phyloP scores from a whole-genome alignment of 2,888 invertebrate genomes.

The Plagodis pulveraria region DNA sequence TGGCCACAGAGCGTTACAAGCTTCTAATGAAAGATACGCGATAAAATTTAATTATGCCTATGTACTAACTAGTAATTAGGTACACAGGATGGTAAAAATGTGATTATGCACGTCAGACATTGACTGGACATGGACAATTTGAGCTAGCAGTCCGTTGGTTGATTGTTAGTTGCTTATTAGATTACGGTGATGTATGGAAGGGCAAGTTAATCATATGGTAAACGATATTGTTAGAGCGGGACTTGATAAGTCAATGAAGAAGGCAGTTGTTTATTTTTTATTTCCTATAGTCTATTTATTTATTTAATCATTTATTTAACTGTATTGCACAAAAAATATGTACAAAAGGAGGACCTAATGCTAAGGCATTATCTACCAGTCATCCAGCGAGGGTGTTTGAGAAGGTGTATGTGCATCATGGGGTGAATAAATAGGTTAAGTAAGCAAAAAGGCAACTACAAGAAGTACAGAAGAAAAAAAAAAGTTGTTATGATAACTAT shows the following conservation, averaged over 20 bases:
- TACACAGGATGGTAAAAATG: constrained; percentile 46
- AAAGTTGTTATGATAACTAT: too few relatives aligned
- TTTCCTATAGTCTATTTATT: too few relatives aligned
- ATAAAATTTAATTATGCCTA: constrained; percentile 73
- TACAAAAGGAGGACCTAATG: too few relatives aligned
- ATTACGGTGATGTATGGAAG: constrained; percentile 36
- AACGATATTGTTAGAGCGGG: constrained; percentile 24
- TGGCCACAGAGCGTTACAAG: constrained; percentile 58
- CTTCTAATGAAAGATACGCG: constrained; percentile 70
- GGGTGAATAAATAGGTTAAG: too few relatives aligned
- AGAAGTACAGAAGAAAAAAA: too few relatives aligned
- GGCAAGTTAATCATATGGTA: constrained; percentile 16
- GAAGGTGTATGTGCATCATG: too few relatives aligned
- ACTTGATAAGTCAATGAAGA: not conserved
- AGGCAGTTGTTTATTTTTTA: not conserved
- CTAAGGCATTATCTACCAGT: too few relatives aligned
- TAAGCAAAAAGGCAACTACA: too few relatives aligned
- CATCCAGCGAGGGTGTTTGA: too few relatives aligned
- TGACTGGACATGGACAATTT: constrained; percentile 66
- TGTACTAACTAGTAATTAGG: constrained; percentile 54
- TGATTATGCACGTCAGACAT: constrained; percentile 52
- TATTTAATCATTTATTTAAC: too few relatives aligned
- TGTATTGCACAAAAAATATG: too few relatives aligned
- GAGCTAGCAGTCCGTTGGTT: constrained; percentile 49
- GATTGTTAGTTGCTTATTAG: constrained; percentile 30